Base-by-base conservation (phyloP, 2,797 vertebrate species). In the Neostethus bicornis region DNA sequence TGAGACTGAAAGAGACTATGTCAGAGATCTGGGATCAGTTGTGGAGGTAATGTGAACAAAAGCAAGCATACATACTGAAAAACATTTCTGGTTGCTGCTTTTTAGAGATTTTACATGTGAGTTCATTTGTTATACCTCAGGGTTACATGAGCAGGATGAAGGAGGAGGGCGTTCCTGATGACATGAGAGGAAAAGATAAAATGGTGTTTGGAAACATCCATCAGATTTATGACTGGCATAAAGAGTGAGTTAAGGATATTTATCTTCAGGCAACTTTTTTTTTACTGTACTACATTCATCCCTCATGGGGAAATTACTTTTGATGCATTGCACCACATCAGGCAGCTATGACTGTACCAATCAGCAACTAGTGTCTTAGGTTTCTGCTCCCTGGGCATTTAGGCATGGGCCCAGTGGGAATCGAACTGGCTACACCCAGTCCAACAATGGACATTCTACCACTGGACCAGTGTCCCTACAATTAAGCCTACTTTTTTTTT, bases 171-270 rank as follows among this genome's bases (percentile, higher is more conserved):
- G 96, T 97, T 69, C 96, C 96, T 0, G 97, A 99, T 49, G 97
- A 99, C 87, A 98, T 99, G 97, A 95, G 95, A 87, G 97, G 96
- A 78, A 99, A 99, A 90, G 96, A 99, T 90, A 99, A 99, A 88
- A 98, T 98, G 9, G 96, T 99, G 38, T 99, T 99, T 79, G 97
- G 97, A 85, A 99, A 99, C 89, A 97, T 99, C 84, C 95, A 98
- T 86, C 97, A 99, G 91, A 98, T 98, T 73, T 98, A 96, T 8
- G 97, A 99, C 87, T 99, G 96, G 97, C 97, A 99, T 93, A 95
- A 94, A 94, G 97, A 98, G 97, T 99, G 95, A 0, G 87, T 17
- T 5, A 7, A 32, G 38, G 19, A 5, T 46, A 19, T 5, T 16
- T 60, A 14, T 4, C n/a, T 21, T 11, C 19, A n/a, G n/a, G n/a